Base-by-base conservation (phyloP, 2,113 vertebrate species). In the Oryzias celebensis region DNA sequence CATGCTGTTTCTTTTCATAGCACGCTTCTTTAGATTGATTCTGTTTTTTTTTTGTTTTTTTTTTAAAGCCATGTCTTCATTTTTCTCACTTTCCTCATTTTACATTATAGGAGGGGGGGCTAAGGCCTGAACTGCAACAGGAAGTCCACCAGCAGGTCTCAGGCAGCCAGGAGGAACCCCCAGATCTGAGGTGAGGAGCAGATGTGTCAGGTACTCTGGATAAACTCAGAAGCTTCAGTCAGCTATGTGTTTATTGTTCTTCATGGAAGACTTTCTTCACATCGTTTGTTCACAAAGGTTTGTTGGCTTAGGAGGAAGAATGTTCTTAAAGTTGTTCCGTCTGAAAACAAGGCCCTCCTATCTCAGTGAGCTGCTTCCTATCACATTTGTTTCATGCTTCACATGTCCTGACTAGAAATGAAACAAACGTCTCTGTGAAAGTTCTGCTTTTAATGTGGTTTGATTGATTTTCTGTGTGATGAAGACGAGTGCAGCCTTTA, bases 91-190 rank as follows among this genome's bases (percentile, higher is more conserved):
- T 28, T 3, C 7, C 4, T 14, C 6, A 6, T 46, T 48, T 46
- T 0, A 2, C 28, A 0, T 49, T 91, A 43, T 66, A 90, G 59
- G 88, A 82, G 45, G 60, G 84, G 54, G 91, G 76, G 71, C 82
- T 48, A 44, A 85, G 84, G 59, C 71, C 82, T 18, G 84, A 90
- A 52, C 90, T 93, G 60, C 62, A 88, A 15, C 91, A 93, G 76
- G 76, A 59, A 61, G 89, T 87, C 42, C 13, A 82, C 0, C 80
- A 88, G 51, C 36, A 36, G 36, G 36, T 36, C 2, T 3, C 36
- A 36, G 2, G 36, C 36, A 36, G 10, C 36, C 90, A 89, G 81
- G 83, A 77, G 3, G 90, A 92, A 60, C 59, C 90, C 14, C 55
- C 81, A 42, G 75, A 75, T 46, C 68, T 89, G 42, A 92, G 93